Evolutionary conservation across 1,140 invertebrate species (phyloP).

Genomic region (Dryas iulia): DNA sequence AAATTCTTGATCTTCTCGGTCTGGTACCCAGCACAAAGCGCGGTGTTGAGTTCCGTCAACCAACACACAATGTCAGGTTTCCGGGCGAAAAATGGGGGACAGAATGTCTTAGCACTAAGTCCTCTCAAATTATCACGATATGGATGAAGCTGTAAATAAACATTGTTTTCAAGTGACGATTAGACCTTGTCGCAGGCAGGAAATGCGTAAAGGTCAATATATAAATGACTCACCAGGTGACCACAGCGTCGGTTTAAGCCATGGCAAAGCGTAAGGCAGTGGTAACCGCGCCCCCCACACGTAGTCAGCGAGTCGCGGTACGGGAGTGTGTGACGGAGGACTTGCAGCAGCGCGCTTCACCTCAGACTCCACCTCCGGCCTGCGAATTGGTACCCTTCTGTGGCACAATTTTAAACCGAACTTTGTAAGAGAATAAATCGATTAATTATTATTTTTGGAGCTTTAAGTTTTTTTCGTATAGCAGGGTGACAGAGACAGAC

Average conservation of each 20-base stretch:
- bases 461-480: no score
- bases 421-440: slow-evolving; percentile 34
- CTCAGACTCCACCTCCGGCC: slow-evolving; percentile 59
- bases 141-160: no score
- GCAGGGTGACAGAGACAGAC: no score
- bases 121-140: no score
- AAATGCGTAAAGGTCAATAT: not conserved
- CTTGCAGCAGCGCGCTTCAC: slow-evolving; percentile 54
- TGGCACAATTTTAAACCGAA: slow-evolving; percentile 74
- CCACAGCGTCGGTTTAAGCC: slow-evolving; percentile 71
- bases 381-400: slow-evolving; percentile 70
- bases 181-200: not conserved
- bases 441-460: not conserved
- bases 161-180: no score
- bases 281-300: slow-evolving; percentile 70
- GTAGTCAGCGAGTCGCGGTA: slow-evolving; percentile 67
- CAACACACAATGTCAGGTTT: no score
- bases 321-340: slow-evolving; percentile 65
- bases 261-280: slow-evolving; percentile 66
- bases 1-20: no score
- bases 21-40: no score
- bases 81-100: no score
- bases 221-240: slow-evolving; percentile 51
- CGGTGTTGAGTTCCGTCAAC: no score
- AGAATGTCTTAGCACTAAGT: no score